Evolutionary conservation across 2,888 invertebrate species (phyloP).

Genomic region (Cremastinae sp.): DNA sequence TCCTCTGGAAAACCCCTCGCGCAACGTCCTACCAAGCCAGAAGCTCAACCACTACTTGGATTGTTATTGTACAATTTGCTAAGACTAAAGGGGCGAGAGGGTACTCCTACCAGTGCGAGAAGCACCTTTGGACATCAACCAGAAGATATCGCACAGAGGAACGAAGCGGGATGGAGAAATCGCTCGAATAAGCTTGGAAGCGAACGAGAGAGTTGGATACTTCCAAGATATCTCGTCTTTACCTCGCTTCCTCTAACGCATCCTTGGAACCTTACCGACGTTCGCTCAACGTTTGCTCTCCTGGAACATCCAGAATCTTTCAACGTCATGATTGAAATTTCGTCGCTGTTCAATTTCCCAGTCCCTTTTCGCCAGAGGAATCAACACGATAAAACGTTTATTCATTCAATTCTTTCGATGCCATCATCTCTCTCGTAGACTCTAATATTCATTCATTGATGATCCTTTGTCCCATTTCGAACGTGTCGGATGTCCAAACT

Average conservation of each 20-base stretch:
- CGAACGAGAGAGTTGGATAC: conserved; percentile 27
- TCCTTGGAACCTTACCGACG: conserved; percentile 57
- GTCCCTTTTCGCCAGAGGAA: no score
- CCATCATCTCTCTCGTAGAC: no score
- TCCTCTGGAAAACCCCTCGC: conserved; percentile 64
- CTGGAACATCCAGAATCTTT: conserved; percentile 65
- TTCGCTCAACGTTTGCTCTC: conserved; percentile 67
- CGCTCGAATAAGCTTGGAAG: conserved; percentile 30
- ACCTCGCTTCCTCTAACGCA: conserved; percentile 53
- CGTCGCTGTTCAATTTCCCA: no score
- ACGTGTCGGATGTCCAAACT: conserved; percentile 72
- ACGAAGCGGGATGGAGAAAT: conserved; percentile 31
- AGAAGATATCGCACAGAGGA: conserved; percentile 73
- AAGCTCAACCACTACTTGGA: conserved; percentile 72
- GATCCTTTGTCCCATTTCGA: conserved; percentile 15
- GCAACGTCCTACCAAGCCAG: conserved; percentile 64
- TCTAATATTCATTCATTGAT: neutral
- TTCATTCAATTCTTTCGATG: conserved; percentile 24
- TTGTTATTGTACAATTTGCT: conserved; percentile 81
- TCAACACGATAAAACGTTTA: neutral
- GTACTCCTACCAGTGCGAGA: conserved; percentile 71
- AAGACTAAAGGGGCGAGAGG: conserved; percentile 67
- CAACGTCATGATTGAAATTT: neutral
- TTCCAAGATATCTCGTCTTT: conserved; percentile 62
- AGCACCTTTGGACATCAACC: conserved; percentile 80